Evolutionary conservation across 1,140 invertebrate species (phyloP).

Genomic region (Aricia agestis): DNA sequence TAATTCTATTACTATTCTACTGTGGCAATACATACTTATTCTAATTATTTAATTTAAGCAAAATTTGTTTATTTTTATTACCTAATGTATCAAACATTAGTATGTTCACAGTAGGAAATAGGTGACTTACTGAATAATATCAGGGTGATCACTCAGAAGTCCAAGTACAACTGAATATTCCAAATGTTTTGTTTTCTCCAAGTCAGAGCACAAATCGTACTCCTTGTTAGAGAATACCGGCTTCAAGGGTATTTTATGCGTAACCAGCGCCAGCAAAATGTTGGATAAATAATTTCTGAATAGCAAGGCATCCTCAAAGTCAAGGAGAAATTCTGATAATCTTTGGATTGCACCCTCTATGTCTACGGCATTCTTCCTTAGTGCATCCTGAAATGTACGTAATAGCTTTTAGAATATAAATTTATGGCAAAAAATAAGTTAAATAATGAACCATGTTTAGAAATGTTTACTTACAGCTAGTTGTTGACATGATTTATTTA

Average conservation of each 20-base stretch:
- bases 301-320: slow-evolving; percentile 53
- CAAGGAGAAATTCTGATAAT: slow-evolving; percentile 52
- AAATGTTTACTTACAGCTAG: slow-evolving; percentile 42
- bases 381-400: slow-evolving; percentile 36
- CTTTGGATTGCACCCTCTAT: slow-evolving; percentile 42
- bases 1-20: not conserved
- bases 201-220: slow-evolving; percentile 49
- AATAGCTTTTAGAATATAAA: not conserved
- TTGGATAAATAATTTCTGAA: slow-evolving; percentile 58
- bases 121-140: slow-evolving; percentile 74
- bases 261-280: slow-evolving; percentile 53
- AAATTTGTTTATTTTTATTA: too few relatives aligned
- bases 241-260: slow-evolving; percentile 53
- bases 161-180: slow-evolving; percentile 55
- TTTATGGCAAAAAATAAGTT: not conserved
- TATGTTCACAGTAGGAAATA: not conserved
- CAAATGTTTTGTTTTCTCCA: slow-evolving; percentile 57
- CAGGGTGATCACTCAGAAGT: slow-evolving; percentile 60
- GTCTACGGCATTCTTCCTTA: slow-evolving; percentile 34
- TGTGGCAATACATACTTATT: too few relatives aligned
- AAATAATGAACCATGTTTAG: too few relatives aligned
- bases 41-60: too few relatives aligned
- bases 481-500: slow-evolving; percentile 46
- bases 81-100: too few relatives aligned
- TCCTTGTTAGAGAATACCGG: slow-evolving; percentile 49